phyloP scores from a whole-genome alignment of 1,140 invertebrate species.

The Papilio xuthus region DNA sequence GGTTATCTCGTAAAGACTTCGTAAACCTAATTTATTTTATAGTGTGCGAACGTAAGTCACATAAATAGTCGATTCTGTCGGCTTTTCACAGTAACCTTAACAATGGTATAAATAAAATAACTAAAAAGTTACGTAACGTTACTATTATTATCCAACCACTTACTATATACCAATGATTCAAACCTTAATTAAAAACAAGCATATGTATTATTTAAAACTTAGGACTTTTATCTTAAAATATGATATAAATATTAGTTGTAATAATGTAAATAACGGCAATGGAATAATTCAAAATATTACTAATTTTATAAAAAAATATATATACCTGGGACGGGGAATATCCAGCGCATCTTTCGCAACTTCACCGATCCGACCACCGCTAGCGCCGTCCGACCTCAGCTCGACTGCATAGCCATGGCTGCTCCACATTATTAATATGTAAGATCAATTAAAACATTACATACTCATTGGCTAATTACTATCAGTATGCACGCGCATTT shows the following conservation, averaged over 20 bases:
- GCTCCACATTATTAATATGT: conserved; percentile 21
- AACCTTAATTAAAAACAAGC: too few species aligned
- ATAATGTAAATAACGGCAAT: conserved; percentile 8
- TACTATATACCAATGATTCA: too few species aligned
- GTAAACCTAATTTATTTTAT: conserved; percentile 6
- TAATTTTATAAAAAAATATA: conserved; percentile 2
- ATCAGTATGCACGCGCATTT: background rate
- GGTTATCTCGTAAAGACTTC: background rate
- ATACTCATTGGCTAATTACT: background rate
- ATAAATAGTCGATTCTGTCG: conserved; percentile 4
- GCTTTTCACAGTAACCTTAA: conserved; percentile 7
- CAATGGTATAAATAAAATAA: background rate
- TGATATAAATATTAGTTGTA: background rate
- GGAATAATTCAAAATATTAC: too few species aligned
- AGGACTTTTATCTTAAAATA: too few species aligned
- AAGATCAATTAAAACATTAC: conserved; percentile 8
- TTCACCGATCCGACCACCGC: conserved; percentile 41
- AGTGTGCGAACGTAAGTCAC: conserved; percentile 14
- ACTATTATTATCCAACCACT: background rate
- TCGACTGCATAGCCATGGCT: conserved; percentile 48
- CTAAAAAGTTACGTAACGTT: conserved; percentile 8
- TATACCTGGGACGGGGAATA: conserved; percentile 76
- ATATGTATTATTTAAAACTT: too few species aligned
- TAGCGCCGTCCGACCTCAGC: conserved; percentile 45
- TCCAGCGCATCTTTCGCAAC: conserved; percentile 73